These are phyloP conservation scores for Sphaerodactylus townsendi DNA, from an alignment of 2,113 vertebrate genomes.

Conservation along the genomic window DNA sequence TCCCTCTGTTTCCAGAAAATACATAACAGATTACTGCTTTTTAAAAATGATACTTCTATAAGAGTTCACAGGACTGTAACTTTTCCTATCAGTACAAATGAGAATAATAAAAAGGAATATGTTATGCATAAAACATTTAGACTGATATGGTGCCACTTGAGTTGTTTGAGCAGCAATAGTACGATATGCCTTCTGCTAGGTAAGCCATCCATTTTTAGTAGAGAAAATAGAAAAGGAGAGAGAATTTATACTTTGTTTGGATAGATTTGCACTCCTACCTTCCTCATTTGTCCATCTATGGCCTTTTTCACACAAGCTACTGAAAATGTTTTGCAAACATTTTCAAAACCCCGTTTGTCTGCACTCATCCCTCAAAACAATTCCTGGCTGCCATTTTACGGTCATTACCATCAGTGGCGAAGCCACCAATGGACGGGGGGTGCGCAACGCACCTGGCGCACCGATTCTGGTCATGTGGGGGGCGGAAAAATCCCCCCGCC, in stretches of 20 bases:
- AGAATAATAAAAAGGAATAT: neutral
- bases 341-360: no score
- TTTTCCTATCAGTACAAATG: neutral
- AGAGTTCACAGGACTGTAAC: conserved; percentile 15
- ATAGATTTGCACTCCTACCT: neutral
- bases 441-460: no score
- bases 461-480: no score
- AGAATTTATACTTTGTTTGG: neutral
- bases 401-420: no score
- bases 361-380: no score
- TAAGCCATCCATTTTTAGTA: neutral
- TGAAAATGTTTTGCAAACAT: no score
- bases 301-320: no score
- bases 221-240: neutral
- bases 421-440: no score
- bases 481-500: no score
- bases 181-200: neutral
- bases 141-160: neutral
- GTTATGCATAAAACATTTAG: neutral
- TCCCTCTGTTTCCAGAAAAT: conserved; percentile 45
- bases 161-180: neutral
- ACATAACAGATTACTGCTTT: conserved; percentile 34
- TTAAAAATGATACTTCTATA: conserved; percentile 21
- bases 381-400: no score
- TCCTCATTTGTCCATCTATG: no score